Evolutionary conservation across 2,888 invertebrate genomes (phyloP), one percentile per base, ranked within the genome.

Genomic region (Dascillus cervinus): DNA sequence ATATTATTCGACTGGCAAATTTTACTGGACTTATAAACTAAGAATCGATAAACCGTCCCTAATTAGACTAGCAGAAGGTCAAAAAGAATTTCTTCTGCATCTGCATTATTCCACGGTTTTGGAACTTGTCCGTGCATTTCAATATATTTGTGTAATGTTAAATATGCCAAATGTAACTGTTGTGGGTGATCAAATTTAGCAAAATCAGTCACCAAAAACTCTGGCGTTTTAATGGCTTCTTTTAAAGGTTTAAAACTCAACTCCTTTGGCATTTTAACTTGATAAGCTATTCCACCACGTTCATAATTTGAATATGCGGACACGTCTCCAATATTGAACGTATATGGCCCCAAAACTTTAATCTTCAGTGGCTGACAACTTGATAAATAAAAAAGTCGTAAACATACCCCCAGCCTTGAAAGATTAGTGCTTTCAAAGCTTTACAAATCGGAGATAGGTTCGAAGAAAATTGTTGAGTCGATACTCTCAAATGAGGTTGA

Each of bases 321-420:
- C 1, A 94, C 95, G 58, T 95, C 91, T 0, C 94, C 95, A 58
- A 98, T 94, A 58, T 88, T 89, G 66, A 98, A 97, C 8, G 96
- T 94, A 60, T 94, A 95, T 0, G 96, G 94, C 8, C 88, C 88
- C 3, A 88, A 69, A 2, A 96, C 94, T 64, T 82, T 90, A 45
- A 98, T 91, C 64, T 89, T 87, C 22, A 83, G 76, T 0, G 96
- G 94, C 44, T 81, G 77, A 58, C 88, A 87, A 29, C 80, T 83
- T n/a, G n/a, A n/a, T n/a, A n/a, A n/a, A n/a, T n/a, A n/a, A n/a
- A n/a, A n/a, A n/a, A n/a, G n/a, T n/a, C n/a, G n/a, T n/a, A n/a
- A n/a, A n/a, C n/a, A n/a, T n/a, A n/a, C n/a, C n/a, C n/a, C n/a
- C n/a, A n/a, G n/a, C n/a, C n/a, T n/a, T n/a, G n/a, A n/a, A n/a